Evolutionary conservation across 2,113 vertebrate species (phyloP), one percentile per base, ranked within the genome.

Genomic region (Dromaius novaehollandiae): DNA sequence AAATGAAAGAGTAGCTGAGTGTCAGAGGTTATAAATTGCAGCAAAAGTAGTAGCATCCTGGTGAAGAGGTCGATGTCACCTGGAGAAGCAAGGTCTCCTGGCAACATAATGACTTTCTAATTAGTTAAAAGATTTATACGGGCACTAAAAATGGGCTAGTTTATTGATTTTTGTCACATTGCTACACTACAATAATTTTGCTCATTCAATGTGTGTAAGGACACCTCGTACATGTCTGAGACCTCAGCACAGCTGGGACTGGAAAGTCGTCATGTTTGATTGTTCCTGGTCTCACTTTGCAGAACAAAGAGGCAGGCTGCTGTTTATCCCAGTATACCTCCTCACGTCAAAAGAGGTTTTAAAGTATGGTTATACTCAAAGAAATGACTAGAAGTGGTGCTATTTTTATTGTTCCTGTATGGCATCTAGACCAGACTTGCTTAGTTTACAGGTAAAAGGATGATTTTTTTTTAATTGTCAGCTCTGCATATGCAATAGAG

Each of bases 21-120:
- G 88, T 88, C 87, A 97, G 94, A 96, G 68, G 71, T 88, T 97
- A 74, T 95, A 96, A 96, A 94, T 86, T 87, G 89, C 70, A 95
- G 70, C 63, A 93, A 65, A 96, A 51, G 82, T 90, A 94, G 94
- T 92, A 89, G 60, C 7, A 70, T 94, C 89, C 82, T 86, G 85
- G 48, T 86, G 77, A 82, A 85, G 81, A 92, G 82, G 42, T 88
- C 93, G 6, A 2, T 95, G 77, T 71, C 42, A 74, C 64, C 42
- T 4, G 4, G 91, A 93, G 84, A 82, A 89, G 77, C 9, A 11
- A 84, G 46, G 70, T 92, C 88, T 95, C 56, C 42, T 76, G 80
- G 64, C 28, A 71, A 48, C 10, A 50, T 95, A 89, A 80, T 64
- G 40, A 92, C 53, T 70, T 97, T 87, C 66, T 97, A 90, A 96